A percentile compares a stretch with the other conserved stretches of the same genome.
Evolutionary conservation across 2,888 invertebrate species (phyloP).

Genomic region (Spatulosminthurus flaviceps): DNA sequence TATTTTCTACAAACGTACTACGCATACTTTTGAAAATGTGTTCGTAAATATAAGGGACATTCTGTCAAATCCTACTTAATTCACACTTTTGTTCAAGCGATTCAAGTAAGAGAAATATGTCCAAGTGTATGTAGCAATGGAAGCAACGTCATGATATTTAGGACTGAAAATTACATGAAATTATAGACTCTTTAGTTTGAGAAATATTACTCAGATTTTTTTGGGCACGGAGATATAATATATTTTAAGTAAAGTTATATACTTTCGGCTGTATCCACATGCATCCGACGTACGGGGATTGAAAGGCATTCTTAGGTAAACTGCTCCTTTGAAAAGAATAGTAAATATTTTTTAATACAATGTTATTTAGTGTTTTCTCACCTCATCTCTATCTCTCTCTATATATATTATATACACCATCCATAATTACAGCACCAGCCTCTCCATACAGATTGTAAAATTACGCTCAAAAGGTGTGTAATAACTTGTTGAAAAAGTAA

Average conservation of each 20-base stretch:
- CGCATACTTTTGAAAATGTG: no score
- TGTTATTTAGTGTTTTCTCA: background rate
- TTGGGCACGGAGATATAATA: background rate
- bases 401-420: no score
- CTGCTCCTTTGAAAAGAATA: background rate
- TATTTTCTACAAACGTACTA: no score
- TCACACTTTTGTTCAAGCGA: background rate
- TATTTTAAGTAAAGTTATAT: no score
- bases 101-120: background rate
- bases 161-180: conserved; percentile 34
- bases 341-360: conserved; percentile 6
- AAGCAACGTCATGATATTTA: conserved; percentile 8
- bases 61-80: no score
- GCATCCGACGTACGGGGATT: no score
- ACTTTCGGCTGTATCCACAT: no score
- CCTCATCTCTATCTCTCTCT: no score
- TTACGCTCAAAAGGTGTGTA: background rate
- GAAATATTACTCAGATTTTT: background rate
- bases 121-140: background rate
- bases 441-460: background rate
- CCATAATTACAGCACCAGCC: background rate
- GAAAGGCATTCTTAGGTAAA: no score
- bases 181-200: conserved; percentile 9
- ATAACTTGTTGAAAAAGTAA: conserved; percentile 18
- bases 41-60: no score